Evolutionary conservation across 2,888 invertebrate genomes (phyloP), one percentile per base, ranked within the genome.

Genomic region (Mycalesis mineus): DNA sequence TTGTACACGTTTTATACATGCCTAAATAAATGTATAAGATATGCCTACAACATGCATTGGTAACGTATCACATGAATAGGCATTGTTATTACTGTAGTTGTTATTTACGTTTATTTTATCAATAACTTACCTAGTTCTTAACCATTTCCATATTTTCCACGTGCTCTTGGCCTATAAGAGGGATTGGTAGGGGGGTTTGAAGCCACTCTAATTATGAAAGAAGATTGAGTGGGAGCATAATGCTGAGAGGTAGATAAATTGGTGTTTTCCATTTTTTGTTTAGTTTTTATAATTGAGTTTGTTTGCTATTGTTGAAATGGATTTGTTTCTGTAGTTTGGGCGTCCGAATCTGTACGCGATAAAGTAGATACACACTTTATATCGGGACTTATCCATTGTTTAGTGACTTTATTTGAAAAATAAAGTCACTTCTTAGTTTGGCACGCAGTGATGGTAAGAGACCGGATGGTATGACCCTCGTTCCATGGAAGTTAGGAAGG

Each of bases 161-260:
- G 11, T 15, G 31, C 47, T 47, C 47, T 15, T 33, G 6, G 5
- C 11, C 31, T 13, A 47, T 15, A 31, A 4, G 39, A 15, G 51
- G 59, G 22, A 22, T 22, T 22, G 22, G 22, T 22, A 5, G 36
- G 57, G 56, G 62, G 63, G 76, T 73, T 77, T 75, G 78, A 81
- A 81, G 82, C 81, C 82, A 82, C 80, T 84, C 80, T 85, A 87
- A 88, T 88, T 87, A 88, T 86, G 85, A 85, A 86, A 84, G 84
- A 86, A 88, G 84, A 87, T 87, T 83, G 88, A 80, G 75, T 75
- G 78, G 81, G 76, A 78, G 77, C 75, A 71, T 73, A 74, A 72
- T 69, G 70, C 47, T 63, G 60, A 62, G 63, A 64, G 61, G 63
- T 63, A 50, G 57, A 58, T 60, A 53, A 61, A 61, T 59, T 61